Percentiles rank a stretch among this genome's conserved stretches.
Evolutionary conservation across 2,113 vertebrate species (phyloP).

Genomic region (Sphaerodactylus townsendi): DNA sequence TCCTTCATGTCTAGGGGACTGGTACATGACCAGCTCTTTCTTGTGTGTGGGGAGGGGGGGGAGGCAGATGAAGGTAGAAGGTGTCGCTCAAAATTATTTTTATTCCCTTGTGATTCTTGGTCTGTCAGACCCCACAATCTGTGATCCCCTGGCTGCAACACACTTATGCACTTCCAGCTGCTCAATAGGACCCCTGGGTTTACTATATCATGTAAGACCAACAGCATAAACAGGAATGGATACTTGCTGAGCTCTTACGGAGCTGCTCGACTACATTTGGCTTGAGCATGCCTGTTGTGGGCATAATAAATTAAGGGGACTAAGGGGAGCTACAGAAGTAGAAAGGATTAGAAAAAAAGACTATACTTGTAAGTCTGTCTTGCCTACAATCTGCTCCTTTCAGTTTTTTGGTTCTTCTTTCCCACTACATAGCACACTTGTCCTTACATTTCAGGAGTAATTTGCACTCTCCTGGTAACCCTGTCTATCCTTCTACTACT

Average conservation of each 20-base stretch:
- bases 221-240: background rate
- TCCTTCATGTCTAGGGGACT: background rate
- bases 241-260: background rate
- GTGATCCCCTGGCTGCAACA: background rate
- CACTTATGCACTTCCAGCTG: background rate
- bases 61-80: background rate
- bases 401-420: slow-evolving; percentile 23
- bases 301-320: background rate
- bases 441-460: slow-evolving; percentile 72
- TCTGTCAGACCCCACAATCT: background rate
- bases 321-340: background rate
- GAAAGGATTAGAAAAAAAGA: background rate
- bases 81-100: background rate
- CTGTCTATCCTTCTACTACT: slow-evolving; percentile 57
- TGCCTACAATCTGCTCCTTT: background rate
- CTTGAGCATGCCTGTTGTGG: background rate
- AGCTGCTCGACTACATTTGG: background rate
- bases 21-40: background rate
- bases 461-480: slow-evolving; percentile 71
- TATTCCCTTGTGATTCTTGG: background rate
- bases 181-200: background rate
- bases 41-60: too few species aligned
- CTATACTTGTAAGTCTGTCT: background rate
- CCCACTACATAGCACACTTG: slow-evolving; percentile 67
- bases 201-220: background rate